These are phyloP conservation scores for Pristis pectinata DNA, from an alignment of 2,797 vertebrate genomes.

Conservation along the genomic window DNA sequence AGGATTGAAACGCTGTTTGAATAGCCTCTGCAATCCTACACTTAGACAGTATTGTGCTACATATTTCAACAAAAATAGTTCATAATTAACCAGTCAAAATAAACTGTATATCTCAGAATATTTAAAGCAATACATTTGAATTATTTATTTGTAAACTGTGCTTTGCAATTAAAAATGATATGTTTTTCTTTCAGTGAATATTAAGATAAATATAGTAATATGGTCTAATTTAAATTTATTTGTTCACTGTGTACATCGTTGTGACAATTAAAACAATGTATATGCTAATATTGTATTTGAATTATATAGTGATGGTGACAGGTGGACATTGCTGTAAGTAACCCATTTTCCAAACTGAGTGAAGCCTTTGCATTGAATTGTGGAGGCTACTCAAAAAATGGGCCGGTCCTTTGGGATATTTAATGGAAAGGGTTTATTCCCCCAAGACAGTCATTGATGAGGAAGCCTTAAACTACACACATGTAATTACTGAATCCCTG, in stretches of 20 bases:
- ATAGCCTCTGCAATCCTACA: neutral
- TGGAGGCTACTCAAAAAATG: neutral
- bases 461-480: neutral
- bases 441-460: neutral
- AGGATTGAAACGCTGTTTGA: neutral
- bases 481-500: neutral
- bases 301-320: neutral
- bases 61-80: neutral
- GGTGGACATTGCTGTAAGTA: neutral
- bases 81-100: neutral
- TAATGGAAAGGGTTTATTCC: neutral
- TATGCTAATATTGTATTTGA: neutral
- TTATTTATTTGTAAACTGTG: neutral
- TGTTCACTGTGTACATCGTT: neutral
- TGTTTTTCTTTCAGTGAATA: neutral
- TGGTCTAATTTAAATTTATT: neutral
- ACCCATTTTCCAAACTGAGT: neutral
- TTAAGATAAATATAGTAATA: neutral
- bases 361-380: neutral
- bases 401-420: neutral
- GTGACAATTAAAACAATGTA: neutral
- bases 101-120: neutral
- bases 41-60: neutral
- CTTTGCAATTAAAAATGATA: neutral
- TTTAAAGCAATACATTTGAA: neutral